Evolutionary conservation across 2,113 vertebrate genomes (phyloP).

Genomic region (Notarius lentiginosus): DNA sequence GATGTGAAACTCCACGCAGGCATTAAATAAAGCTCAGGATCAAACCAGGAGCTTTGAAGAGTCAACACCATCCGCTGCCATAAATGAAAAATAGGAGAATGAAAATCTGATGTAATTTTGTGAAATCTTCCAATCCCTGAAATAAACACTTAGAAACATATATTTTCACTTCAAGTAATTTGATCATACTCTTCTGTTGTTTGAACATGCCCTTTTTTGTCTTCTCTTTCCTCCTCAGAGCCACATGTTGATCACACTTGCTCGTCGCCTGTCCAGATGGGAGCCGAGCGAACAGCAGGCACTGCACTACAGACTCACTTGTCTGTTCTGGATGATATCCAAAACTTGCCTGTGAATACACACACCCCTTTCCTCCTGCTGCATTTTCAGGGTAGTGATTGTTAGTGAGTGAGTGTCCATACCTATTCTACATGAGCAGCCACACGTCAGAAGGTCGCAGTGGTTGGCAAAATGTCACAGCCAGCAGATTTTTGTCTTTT

Average conservation of each 20-base stretch:
- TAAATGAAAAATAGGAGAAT: neutral
- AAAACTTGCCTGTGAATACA: constrained; percentile 32
- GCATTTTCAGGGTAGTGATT: constrained; percentile 36
- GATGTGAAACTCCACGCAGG: neutral
- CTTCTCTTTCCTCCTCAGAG: neutral
- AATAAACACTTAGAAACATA: neutral
- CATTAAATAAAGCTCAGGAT: neutral
- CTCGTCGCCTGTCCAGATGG: constrained; percentile 48
- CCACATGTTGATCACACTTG: constrained; percentile 40
- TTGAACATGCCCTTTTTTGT: neutral
- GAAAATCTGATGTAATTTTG: neutral
- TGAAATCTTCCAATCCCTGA: neutral
- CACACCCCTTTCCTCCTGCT: constrained; percentile 33
- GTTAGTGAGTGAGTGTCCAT: neutral
- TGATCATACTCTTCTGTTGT: neutral
- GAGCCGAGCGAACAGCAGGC: constrained; percentile 41
- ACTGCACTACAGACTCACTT: constrained; percentile 39
- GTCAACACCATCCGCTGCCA: neutral
- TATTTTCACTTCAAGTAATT: constrained; percentile 8
- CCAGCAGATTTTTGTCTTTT: neutral
- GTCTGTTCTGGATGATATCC: constrained; percentile 33
- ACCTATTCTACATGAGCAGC: neutral
- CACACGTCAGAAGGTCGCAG: neutral
- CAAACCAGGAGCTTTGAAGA: neutral
- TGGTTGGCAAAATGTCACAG: constrained; percentile 17